Conservation (phyloP, 2,888 invertebrate species). For the Fabriciana adippe region DNA sequence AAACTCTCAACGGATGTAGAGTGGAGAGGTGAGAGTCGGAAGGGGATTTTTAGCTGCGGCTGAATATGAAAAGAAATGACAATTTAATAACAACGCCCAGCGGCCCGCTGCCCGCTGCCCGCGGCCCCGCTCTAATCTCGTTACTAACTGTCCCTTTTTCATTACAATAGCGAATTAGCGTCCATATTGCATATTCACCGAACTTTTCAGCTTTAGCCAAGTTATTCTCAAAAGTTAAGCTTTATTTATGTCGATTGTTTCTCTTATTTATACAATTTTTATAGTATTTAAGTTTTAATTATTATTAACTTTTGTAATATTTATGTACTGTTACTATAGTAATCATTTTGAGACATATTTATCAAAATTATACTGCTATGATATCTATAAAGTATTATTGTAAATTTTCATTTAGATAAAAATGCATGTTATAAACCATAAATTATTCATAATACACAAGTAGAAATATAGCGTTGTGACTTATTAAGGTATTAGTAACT, state of each 20-base stretch:
- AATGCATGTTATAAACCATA: no score
- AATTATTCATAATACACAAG: no score
- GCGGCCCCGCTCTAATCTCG: background rate
- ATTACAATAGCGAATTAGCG: background rate
- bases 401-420: no score
- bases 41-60: background rate
- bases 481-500: no score
- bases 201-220: background rate
- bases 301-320: background rate
- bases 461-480: no score
- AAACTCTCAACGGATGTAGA: background rate
- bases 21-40: background rate
- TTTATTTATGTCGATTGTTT: slow-evolving; percentile 10
- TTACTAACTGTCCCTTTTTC: slow-evolving; percentile 5
- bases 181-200: background rate
- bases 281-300: background rate
- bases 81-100: background rate
- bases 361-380: no score
- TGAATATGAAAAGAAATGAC: slow-evolving; percentile 1
- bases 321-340: no score
- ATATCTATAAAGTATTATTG: no score
- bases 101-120: background rate
- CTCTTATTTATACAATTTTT: background rate
- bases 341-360: no score
- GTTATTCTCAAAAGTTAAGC: background rate